Evolutionary conservation across 1,140 invertebrate species (phyloP).

Genomic region (Drosophila mayri): DNA sequence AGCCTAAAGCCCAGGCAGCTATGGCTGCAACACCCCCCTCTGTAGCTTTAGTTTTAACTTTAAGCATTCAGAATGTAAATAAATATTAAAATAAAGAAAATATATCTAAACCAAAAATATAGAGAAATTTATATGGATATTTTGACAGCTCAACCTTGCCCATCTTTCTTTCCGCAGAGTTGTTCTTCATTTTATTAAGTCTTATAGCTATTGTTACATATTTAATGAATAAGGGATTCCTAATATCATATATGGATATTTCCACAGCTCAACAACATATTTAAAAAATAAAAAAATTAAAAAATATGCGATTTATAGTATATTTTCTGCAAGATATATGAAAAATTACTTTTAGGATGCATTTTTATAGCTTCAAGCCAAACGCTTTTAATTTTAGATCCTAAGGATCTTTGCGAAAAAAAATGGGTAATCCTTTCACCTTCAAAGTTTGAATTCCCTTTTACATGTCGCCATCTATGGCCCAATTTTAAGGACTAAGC

Average conservation of each 20-base stretch:
- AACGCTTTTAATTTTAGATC: too few species aligned
- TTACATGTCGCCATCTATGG: conserved; percentile 9
- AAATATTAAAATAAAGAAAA: too few species aligned
- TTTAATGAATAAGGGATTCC: background rate
- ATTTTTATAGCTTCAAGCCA: background rate
- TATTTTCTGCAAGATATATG: background rate
- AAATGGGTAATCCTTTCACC: background rate
- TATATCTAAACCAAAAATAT: background rate
- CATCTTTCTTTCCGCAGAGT: too few species aligned
- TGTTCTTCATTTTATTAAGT: background rate
- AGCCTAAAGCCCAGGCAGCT: too few species aligned
- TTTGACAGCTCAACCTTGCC: background rate
- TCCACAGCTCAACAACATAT: too few species aligned
- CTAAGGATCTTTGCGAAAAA: background rate
- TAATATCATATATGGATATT: too few species aligned
- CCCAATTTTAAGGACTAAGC: background rate
- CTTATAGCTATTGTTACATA: background rate
- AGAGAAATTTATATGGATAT: background rate
- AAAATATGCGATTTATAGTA: background rate
- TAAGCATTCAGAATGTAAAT: too few species aligned
- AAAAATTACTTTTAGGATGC: background rate
- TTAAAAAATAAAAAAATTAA: background rate
- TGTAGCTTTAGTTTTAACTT: too few species aligned
- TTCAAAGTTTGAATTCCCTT: background rate
- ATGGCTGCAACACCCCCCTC: too few species aligned